Evolutionary conservation across 2,113 vertebrate genomes (phyloP), one percentile per base, ranked within the genome.

Genomic region (Calonectris borealis): DNA sequence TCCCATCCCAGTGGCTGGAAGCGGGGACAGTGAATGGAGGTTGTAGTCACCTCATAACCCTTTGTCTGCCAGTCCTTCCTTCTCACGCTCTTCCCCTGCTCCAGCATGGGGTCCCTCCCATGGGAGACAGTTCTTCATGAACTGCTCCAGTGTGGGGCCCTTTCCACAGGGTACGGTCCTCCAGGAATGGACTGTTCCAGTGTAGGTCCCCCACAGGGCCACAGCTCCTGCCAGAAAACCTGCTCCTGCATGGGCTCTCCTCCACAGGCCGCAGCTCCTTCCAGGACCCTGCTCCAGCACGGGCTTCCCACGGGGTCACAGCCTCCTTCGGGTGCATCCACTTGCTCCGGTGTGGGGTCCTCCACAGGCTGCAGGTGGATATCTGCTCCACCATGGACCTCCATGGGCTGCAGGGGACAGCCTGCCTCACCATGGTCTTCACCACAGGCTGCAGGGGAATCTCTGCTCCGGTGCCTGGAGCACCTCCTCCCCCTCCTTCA

Each of bases 391-490:
- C 51, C 1, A 1, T 26, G 8, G 3, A 7, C 38, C 71, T 73
- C 17, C 38, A 8, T 11, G 31, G 32, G 13, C 72, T 77, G 42
- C 26, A 49, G 27, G 27, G 20, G 5, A 34, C 10, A 65, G 6
- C 24, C 49, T 34, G 36, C 49, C 10, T 26, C 31, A 52, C 29
- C 11, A 7, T 7, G 36, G 58, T 13, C 24, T 18, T n/a, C 32
- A 3, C 38, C 36, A 7, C 0, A 3, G 25, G 15, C 68, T 52
- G 46, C 31, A 29, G 46, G 55, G 22, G 36, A 49, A 42, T 19
- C 66, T 60, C 55, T 54, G 48, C 46, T 71, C 7, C 0, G 0
- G 48, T 0, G 1, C 21, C 21, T 85, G 83, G 34, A 73, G 21
- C 26, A 54, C 3, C 20, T 73, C 18, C 18, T 51, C 6, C 16